Conservation (phyloP, 2,888 invertebrate genomes). For the Oscheius sp. region DNA sequence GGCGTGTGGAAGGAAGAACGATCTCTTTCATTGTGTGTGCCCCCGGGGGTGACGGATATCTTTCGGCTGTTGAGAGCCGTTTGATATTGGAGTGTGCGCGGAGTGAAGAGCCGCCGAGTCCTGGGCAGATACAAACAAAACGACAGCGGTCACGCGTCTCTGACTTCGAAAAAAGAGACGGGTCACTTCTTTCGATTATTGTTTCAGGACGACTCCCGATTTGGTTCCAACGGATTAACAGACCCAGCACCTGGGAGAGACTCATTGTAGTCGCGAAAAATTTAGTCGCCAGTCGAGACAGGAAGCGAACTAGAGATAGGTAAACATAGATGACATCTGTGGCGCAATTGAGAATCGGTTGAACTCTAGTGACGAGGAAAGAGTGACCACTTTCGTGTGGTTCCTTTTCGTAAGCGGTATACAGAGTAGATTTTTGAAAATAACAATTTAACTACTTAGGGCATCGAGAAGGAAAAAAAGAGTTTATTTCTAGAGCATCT, state of each 20-base stretch:
- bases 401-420: neutral
- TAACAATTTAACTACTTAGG: neutral
- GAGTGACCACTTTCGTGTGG: constrained; percentile 3
- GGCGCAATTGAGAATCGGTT: constrained; percentile 22
- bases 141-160: constrained; percentile 34
- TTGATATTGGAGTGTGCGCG: constrained; percentile 35
- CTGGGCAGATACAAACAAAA: constrained; percentile 36
- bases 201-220: too few relatives aligned
- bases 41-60: constrained; percentile 24
- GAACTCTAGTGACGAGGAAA: too few relatives aligned
- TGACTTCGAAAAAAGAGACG: neutral
- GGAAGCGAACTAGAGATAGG: neutral
- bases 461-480: neutral
- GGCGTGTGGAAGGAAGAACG: constrained; percentile 17
- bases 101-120: constrained; percentile 28
- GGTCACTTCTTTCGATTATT: too few relatives aligned
- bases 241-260: neutral
- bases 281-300: too few relatives aligned
- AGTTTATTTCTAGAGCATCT: neutral
- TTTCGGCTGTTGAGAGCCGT: constrained; percentile 34
- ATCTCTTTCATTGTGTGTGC: neutral
- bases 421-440: neutral
- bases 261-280: neutral
- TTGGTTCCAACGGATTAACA: too few relatives aligned
- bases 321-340: constrained; percentile 30